Percentiles rank a stretch among this genome's conserved stretches.
Evolutionary conservation across 1,140 invertebrate genomes (phyloP).

Genomic region (Calephelis virginiensis): DNA sequence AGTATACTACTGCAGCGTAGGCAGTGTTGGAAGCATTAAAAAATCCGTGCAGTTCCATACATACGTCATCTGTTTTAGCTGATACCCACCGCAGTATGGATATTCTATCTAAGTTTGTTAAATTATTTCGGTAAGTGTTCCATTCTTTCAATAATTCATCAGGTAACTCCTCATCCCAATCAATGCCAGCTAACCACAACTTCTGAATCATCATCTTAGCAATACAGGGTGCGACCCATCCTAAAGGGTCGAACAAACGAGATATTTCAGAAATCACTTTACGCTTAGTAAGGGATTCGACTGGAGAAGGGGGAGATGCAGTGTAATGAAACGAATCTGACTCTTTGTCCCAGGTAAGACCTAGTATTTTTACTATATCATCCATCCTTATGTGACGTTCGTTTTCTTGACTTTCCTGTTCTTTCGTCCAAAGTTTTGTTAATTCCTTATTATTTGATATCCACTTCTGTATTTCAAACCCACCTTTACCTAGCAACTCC

Average conservation of each 20-base stretch:
- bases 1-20: neutral
- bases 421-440: neutral
- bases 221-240: conserved; percentile 19
- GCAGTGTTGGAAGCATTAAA: neutral
- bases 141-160: conserved; percentile 23
- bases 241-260: conserved; percentile 13
- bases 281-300: conserved; percentile 19
- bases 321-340: conserved; percentile 24
- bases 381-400: neutral
- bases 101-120: neutral
- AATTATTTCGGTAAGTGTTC: conserved; percentile 18
- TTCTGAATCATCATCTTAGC: conserved; percentile 13
- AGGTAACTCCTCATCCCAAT: conserved; percentile 24
- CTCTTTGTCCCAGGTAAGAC: conserved; percentile 1
- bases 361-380: conserved; percentile 3
- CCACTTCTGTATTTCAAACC: conserved; percentile 26
- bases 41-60: neutral
- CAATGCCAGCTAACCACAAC: too few species aligned
- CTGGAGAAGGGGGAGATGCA: conserved; percentile 1
- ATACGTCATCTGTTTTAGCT: neutral
- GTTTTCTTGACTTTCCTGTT: neutral
- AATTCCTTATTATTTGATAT: conserved; percentile 18
- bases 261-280: conserved; percentile 23
- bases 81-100: neutral
- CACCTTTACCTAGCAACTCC: neutral